These are phyloP conservation scores for Marisa cornuarietis DNA, from an alignment of 1,140 invertebrate genomes.

Conservation along the genomic window DNA sequence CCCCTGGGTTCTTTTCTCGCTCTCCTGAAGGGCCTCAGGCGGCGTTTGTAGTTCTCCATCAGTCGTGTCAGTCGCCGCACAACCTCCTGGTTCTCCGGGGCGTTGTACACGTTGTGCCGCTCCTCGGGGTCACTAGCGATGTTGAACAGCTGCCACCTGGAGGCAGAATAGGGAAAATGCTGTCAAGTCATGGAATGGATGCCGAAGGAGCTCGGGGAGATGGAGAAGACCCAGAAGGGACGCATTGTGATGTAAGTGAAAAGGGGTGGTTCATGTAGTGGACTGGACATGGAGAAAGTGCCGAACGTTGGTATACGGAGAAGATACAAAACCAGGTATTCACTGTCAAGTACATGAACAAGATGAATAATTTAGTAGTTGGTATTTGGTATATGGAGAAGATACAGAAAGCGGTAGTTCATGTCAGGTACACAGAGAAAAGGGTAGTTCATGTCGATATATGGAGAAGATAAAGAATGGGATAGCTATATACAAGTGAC, in stretches of 20 bases:
- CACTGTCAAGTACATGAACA: background rate
- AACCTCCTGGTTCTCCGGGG: background rate
- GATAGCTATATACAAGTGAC: too few relatives aligned
- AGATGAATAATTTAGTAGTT: too few relatives aligned
- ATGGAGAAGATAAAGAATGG: too few relatives aligned
- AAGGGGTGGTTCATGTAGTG: background rate
- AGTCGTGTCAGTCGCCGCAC: background rate
- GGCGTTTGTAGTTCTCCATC: background rate
- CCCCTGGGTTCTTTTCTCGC: background rate
- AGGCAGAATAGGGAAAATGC: background rate
- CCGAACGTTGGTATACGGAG: background rate
- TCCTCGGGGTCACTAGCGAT: conserved; percentile 7
- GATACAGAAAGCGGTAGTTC: too few relatives aligned
- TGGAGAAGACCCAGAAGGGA: too few relatives aligned
- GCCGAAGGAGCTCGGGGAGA: background rate
- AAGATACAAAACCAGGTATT: background rate
- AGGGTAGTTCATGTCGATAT: too few relatives aligned
- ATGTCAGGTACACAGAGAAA: too few relatives aligned
- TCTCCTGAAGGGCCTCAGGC: conserved; percentile 2
- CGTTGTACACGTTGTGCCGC: conserved; percentile 11
- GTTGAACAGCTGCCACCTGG: conserved; percentile 21
- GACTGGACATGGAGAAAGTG: background rate
- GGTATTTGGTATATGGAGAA: too few relatives aligned
- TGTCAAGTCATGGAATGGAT: too few relatives aligned
- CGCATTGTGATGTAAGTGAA: background rate